Percentiles rank a stretch among this genome's conserved stretches.
These are phyloP conservation scores for Tetranychus truncatus DNA, from an alignment of 2,888 invertebrate genomes.

Conservation along the genomic window DNA sequence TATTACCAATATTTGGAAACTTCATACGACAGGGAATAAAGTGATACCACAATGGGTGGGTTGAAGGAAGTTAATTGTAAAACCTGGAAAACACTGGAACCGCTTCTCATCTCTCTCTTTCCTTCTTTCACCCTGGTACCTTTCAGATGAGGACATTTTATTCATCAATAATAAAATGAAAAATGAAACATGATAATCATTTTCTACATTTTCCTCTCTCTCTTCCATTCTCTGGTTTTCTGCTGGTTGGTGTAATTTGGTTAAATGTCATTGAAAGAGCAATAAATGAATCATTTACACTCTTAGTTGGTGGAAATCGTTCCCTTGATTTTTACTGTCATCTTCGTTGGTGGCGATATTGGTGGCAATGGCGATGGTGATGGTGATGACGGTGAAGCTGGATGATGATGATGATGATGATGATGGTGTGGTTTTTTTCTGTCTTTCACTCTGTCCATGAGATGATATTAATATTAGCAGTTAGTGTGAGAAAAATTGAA, in stretches of 20 bases:
- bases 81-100: neutral
- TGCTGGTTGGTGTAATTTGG: neutral
- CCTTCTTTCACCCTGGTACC: slow-evolving; percentile 1
- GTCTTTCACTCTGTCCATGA: neutral
- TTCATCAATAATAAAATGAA: neutral
- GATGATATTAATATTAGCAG: neutral
- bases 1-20: neutral
- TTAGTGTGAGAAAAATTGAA: neutral
- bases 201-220: slow-evolving; percentile 8
- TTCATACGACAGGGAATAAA: too few species aligned
- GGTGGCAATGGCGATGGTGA: neutral
- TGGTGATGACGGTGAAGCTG: neutral
- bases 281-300: slow-evolving; percentile 11
- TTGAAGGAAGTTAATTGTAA: neutral
- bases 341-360: neutral
- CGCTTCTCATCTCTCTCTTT: slow-evolving; percentile 15
- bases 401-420: neutral
- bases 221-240: slow-evolving; percentile 2
- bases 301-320: neutral
- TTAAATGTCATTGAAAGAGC: slow-evolving; percentile 2
- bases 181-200: slow-evolving; percentile 5
- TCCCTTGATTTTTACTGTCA: neutral
- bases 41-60: too few species aligned
- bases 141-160: neutral
- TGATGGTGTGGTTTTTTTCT: neutral